phyloP scores from a whole-genome alignment of 1,140 invertebrate species.

The Trichonephila clavata region DNA sequence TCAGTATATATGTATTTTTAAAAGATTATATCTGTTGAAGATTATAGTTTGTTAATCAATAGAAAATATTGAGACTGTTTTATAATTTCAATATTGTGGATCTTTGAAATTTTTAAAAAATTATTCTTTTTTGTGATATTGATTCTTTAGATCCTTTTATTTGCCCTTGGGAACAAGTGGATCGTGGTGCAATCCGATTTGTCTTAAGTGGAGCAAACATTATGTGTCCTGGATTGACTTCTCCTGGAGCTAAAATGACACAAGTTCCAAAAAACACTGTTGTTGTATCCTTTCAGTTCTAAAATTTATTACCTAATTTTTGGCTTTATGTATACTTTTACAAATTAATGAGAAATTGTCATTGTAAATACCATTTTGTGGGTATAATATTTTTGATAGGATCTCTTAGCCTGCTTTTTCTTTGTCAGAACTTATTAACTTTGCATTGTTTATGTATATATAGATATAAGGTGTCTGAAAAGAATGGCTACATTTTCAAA shows the following conservation, averaged over 20 bases:
- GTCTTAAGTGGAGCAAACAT: slow-evolving; percentile 99
- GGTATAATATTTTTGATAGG: background rate
- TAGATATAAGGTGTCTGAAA: too few species aligned
- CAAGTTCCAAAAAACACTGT: slow-evolving; percentile 91
- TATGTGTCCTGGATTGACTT: slow-evolving; percentile 99
- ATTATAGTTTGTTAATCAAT: too few species aligned
- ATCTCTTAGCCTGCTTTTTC: too few species aligned
- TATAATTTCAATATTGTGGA: too few species aligned
- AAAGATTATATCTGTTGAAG: too few species aligned
- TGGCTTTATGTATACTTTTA: background rate
- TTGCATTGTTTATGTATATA: too few species aligned
- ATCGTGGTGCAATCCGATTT: slow-evolving; percentile 99
- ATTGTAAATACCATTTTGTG: too few species aligned
- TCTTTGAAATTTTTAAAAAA: too few species aligned
- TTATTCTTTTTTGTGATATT: background rate
- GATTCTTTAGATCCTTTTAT: slow-evolving; percentile 93
- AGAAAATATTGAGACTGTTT: too few species aligned
- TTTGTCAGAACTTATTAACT: too few species aligned
- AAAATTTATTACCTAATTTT: background rate
- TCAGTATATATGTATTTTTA: too few species aligned
- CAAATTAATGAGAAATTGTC: background rate
- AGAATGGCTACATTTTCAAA: too few species aligned
- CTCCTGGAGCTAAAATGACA: slow-evolving; percentile 96
- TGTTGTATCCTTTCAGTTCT: slow-evolving; percentile 86
- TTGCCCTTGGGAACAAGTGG: slow-evolving; percentile 96